phyloP scores from a whole-genome alignment of 2,113 vertebrate genomes.

The Thomomys bottae region DNA sequence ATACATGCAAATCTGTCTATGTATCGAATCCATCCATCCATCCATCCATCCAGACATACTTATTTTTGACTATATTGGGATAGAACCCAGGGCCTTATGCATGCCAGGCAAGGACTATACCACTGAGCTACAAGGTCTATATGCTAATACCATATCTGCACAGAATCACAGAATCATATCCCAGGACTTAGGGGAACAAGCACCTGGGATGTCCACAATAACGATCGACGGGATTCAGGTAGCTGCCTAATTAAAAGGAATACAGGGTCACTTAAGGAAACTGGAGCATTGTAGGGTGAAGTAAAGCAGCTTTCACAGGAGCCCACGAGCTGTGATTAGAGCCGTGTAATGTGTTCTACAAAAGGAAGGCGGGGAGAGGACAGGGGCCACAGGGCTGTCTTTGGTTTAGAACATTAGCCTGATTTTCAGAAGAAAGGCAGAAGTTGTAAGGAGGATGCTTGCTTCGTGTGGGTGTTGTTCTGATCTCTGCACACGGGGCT shows the following conservation, averaged over 20 bases:
- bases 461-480: too few relatives aligned
- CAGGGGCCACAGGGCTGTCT: not conserved
- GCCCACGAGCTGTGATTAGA: not conserved
- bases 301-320: not conserved
- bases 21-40: not conserved
- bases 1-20: not conserved
- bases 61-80: not conserved
- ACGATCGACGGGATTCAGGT: not conserved
- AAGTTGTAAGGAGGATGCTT: not conserved
- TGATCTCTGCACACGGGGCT: rapidly evolving
- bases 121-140: not conserved
- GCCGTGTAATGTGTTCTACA: not conserved
- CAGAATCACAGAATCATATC: not conserved
- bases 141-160: not conserved
- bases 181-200: not conserved
- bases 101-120: not conserved
- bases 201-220: not conserved
- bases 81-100: not conserved
- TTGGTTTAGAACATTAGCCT: not conserved
- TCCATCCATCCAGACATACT: not conserved
- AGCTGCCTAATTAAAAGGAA: not conserved
- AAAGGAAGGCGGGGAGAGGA: not conserved
- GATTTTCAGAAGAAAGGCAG: conserved; percentile 4
- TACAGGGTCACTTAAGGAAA: conserved; percentile 21
- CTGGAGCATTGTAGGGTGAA: not conserved